Base-by-base conservation (phyloP, 2,113 vertebrate genomes). In the Callipepla squamata region DNA sequence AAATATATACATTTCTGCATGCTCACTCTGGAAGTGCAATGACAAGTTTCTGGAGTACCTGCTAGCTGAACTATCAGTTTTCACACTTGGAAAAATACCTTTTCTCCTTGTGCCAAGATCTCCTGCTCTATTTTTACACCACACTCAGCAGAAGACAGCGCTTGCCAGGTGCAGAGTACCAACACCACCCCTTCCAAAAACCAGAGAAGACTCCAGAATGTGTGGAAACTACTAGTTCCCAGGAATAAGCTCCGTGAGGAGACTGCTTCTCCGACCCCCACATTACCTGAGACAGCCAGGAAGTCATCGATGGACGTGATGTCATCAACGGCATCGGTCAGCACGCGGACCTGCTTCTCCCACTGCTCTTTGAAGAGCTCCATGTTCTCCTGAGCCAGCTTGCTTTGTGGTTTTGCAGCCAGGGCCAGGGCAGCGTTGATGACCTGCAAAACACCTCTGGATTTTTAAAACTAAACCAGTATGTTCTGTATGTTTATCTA, bases 221-320 rank as follows among this genome's bases (percentile, higher is more conserved):
- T 18, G 53, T 6, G 17, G 55, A 40, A 73, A 61, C 4, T 59
- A 36, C 13, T 5, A 9, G 0, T 18, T 21, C 6, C 23, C 32
- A 77, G 38, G 9, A 17, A 58, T 2, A 5, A 82, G 32, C 76
- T 61, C 32, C 5, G 55, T 40, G 3, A 16, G 0, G 1, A 57
- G 53, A 28, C 44, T 22, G 4, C 50, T 40, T 21, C 62, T 14
- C 14, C 42, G 38, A 8, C 9, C 3, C 5, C 67, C 61, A 57
- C 55, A 91, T 98, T 97, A 99, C 99, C 99, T 94, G 99, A 99
- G 26, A 99, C 99, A 89, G 98, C 98, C 96, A 99, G 97, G 97
- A 99, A 99, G 98, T 99, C 99, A 75, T 99, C 99, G 58, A 99
- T 99, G 94, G 99, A 99, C 57, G 99, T 99, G 93, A 99, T 99